Evolutionary conservation across 2,113 vertebrate genomes (phyloP), one percentile per base, ranked within the genome.

Genomic region (Glaucomys volans): DNA sequence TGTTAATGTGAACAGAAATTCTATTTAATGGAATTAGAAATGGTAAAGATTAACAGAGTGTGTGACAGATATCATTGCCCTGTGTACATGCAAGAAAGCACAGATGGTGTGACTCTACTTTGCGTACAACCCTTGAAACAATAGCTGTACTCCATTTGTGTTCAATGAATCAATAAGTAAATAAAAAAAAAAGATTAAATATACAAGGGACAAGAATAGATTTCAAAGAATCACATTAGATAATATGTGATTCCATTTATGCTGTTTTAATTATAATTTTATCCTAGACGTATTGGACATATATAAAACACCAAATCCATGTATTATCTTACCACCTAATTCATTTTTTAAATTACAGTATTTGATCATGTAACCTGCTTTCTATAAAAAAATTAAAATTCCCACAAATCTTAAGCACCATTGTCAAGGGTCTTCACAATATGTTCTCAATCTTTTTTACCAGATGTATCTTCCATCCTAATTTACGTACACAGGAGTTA

Each of bases 171-270:
- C n/a, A n/a, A n/a, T n/a, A n/a, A n/a, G n/a, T n/a, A n/a, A n/a
- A n/a, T n/a, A n/a, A n/a, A n/a, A n/a, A n/a, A n/a, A n/a, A 59
- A 1, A 50, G 11, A 59, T 64, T 90, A 94, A 22, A 90, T 32
- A 71, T 62, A 40, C n/a, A 88, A 90, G 16, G 59, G 90, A 37
- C 4, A 91, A 71, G 18, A 64, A 11, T 35, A 67, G 59, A 76
- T 96, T 88, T 96, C 66, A 89, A 80, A 91, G 42, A 81, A 72
- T 28, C 35, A 40, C 13, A n/a, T 24, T 57, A 11, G 13, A 35
- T 59, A 3, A n/a, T n/a, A 52, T 40, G 22, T 74, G 28, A 75
- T 93, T 64, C 35, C 8, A 54, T 2, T 42, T 57, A 14, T 0
- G 62, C 28, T 74, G 35, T 1, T 71, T 42, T 67, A 83, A 26